phyloP scores from a whole-genome alignment of 2,113 vertebrate genomes.

The Phaetusa simplex region DNA sequence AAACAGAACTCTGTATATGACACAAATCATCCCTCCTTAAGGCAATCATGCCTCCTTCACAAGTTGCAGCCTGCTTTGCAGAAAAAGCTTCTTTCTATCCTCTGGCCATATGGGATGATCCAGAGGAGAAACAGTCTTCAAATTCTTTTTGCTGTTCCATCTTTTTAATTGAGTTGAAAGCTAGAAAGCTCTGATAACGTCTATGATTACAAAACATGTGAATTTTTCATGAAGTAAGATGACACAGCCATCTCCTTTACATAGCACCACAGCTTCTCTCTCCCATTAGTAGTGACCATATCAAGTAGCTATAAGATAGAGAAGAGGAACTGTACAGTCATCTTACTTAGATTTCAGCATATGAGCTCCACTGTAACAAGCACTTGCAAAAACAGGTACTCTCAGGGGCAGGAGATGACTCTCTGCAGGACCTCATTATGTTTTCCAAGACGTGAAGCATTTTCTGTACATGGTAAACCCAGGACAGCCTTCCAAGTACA shows the following conservation, averaged over 20 bases:
- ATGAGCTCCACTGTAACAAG: rapidly evolving
- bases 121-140: background rate
- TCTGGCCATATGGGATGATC: conserved; percentile 4
- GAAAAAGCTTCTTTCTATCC: background rate
- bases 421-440: background rate
- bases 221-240: conserved; percentile 29
- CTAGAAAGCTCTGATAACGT: conserved; percentile 24
- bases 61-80: background rate
- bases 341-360: background rate
- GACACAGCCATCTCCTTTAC: background rate
- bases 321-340: background rate
- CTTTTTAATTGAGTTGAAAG: conserved; percentile 59
- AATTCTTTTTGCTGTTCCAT: conserved; percentile 16
- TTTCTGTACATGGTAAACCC: background rate
- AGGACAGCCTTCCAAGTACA: background rate
- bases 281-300: background rate
- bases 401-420: background rate
- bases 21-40: background rate
- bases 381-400: background rate
- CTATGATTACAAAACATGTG: conserved; percentile 3
- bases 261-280: background rate
- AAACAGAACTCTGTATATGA: background rate
- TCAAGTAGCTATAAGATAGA: background rate
- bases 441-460: background rate
- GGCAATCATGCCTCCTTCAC: background rate